Conservation (phyloP, 2,113 vertebrate species). For the Isurus oxyrinchus region DNA sequence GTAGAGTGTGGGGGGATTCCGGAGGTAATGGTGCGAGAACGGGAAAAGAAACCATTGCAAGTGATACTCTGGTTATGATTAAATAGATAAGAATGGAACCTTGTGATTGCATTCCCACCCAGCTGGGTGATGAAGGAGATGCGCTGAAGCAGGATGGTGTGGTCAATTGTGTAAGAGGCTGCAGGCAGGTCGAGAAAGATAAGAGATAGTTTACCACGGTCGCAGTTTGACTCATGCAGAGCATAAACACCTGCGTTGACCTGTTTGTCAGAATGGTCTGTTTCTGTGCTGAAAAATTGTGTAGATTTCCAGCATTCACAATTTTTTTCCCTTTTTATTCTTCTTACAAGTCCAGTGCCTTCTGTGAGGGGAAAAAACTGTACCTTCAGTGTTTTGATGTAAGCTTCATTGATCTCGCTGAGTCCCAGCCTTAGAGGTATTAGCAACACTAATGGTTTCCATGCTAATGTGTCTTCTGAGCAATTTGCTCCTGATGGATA, state of each 20-base stretch:
- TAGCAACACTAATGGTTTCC: slow-evolving; percentile 90
- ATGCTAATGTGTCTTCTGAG: slow-evolving; percentile 56
- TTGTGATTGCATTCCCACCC: not conserved
- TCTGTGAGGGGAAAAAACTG: not conserved
- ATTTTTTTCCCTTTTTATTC: not conserved
- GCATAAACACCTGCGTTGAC: not conserved
- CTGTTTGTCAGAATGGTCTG: not conserved
- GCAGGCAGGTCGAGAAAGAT: not conserved
- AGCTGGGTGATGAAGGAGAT: not conserved
- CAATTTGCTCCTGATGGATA: slow-evolving; percentile 57
- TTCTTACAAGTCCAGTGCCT: not conserved
- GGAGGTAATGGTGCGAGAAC: not conserved
- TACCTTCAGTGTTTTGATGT: slow-evolving; percentile 94
- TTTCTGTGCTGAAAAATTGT: not conserved
- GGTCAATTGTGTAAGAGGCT: not conserved
- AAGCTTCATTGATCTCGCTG: slow-evolving; percentile 92
- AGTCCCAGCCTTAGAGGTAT: slow-evolving; percentile 92
- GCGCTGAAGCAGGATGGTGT: not conserved
- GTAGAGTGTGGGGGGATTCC: not conserved
- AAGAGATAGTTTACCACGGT: not conserved
- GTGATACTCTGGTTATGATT: not conserved
- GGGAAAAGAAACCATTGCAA: not conserved
- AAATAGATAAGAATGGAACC: not conserved
- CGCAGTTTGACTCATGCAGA: not conserved
- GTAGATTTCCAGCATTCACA: not conserved